A percentile compares a stretch with the other conserved stretches of the same genome.
phyloP scores from a whole-genome alignment of 1,140 invertebrate species.

The Ostrea edulis region DNA sequence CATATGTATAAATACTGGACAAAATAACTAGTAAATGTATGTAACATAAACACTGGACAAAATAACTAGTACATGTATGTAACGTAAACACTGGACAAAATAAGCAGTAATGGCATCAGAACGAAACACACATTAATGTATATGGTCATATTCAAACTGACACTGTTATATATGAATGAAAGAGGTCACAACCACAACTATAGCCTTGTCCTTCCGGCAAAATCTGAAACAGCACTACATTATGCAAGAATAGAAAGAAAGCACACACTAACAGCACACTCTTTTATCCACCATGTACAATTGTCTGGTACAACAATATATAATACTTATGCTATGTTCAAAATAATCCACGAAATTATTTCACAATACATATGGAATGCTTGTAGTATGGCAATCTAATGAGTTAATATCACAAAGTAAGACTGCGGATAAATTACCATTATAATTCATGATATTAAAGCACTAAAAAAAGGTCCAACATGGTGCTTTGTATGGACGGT shows the following conservation, averaged over 20 bases:
- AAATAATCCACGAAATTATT: not conserved
- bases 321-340: not conserved
- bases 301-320: not conserved
- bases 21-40: not conserved
- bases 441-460: not conserved
- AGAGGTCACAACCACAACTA: not conserved
- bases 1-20: not conserved
- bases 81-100: not conserved
- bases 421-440: not conserved
- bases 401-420: not conserved
- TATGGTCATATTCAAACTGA: too few species aligned
- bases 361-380: not conserved
- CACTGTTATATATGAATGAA: not conserved
- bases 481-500: not conserved
- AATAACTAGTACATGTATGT: not conserved
- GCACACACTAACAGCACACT: not conserved
- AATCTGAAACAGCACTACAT: not conserved
- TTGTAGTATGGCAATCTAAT: not conserved
- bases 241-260: constrained; percentile 6
- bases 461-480: not conserved
- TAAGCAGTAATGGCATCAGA: not conserved
- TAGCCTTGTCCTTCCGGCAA: not conserved
- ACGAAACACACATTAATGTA: not conserved
- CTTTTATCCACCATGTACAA: not conserved
- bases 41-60: not conserved